phyloP scores from a whole-genome alignment of 37 sponge, comb jelly and placozoan species.

The Eunapius fragilis region DNA sequence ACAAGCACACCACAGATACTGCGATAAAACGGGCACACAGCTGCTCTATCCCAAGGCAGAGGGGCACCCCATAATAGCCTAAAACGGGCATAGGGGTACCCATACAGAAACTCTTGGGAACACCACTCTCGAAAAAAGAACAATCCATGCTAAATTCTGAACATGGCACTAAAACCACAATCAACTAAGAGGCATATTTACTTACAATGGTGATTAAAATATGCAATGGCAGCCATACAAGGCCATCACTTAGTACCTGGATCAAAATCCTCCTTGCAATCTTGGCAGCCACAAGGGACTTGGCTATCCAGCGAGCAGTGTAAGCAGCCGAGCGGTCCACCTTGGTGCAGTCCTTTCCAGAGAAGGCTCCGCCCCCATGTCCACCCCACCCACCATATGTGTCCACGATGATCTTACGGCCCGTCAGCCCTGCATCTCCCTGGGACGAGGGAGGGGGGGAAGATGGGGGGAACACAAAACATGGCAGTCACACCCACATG shows the following conservation, averaged over 20 bases:
- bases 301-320: conserved; percentile 95
- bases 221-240: background rate
- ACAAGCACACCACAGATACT: background rate
- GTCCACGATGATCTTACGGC: conserved; percentile 96
- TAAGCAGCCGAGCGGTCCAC: conserved; percentile 92
- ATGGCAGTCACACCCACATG: no score
- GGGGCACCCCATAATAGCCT: background rate
- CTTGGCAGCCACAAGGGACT: conserved; percentile 84
- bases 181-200: background rate
- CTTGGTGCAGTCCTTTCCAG: conserved; percentile 94
- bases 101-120: background rate
- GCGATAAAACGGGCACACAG: background rate
- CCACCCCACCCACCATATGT: conserved; percentile 96
- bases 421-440: conserved; percentile 96
- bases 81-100: background rate
- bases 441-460: no score
- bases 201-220: background rate
- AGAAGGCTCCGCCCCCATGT: conserved; percentile 95
- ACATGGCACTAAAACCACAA: background rate
- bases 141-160: background rate
- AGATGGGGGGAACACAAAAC: no score
- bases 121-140: background rate
- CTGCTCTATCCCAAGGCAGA: background rate
- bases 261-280: conserved; percentile 80
- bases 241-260: conserved; percentile 47